Evolutionary conservation across 1,140 invertebrate genomes (phyloP), one percentile per base, ranked within the genome.

Genomic region (Mya arenaria): DNA sequence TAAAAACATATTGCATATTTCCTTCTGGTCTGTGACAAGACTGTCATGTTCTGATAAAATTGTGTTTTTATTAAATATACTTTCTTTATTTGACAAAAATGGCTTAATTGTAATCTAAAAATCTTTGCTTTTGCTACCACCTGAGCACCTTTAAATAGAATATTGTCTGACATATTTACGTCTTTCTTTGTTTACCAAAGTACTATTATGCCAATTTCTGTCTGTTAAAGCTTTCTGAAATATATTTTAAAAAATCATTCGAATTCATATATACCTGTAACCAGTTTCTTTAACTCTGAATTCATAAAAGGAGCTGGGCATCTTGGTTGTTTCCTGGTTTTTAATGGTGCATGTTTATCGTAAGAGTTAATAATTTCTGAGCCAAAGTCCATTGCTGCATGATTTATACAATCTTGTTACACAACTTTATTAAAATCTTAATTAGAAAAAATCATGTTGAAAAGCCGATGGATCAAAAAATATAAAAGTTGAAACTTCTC

Each of bases 21-120:
- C 13, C 23, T 2, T 19, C 39, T 77, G 74, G n/a, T 77, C 55
- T 55, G 25, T 65, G 13, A 77, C 52, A 4, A 77, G 41, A 34
- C 34, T n/a, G n/a, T n/a, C n/a, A n/a, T 77, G 44, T 25, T 75
- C 58, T 30, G 34, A 23, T 13, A 77, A 23, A 2, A 66, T 58
- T 34, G 44, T 65, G 13, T 77, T 15, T 66, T 66, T 66, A 3
- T 66, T 13, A 19, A 1, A 6, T 6, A 30, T 5, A 39, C 10
- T 5, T n/a, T 32, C 62, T 32, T 77, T 77, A 36, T 77, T 77
- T 37, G 37, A 66, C 25, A 77, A 4, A 55, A 77, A 66, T 34
- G 74, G 44, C 39, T 77, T 77, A 19, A 77, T 66, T n/a, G 74
- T 75, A 41, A 44, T 34, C 28, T 44, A 77, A 34, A 77, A 77